These are phyloP conservation scores for Scleropages formosus DNA, from an alignment of 2,797 vertebrate species.

Conservation along the genomic window DNA sequence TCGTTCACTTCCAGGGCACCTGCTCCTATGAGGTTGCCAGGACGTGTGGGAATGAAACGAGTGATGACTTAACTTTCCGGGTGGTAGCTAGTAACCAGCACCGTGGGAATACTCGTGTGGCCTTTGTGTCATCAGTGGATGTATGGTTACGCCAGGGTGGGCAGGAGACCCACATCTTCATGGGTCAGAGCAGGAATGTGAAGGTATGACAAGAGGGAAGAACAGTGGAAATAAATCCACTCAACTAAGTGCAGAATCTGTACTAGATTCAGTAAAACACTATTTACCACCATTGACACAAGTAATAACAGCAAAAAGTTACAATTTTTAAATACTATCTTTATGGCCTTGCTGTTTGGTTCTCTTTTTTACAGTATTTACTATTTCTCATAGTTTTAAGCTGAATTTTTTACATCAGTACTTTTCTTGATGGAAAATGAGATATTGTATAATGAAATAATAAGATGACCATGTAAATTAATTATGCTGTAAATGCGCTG, in stretches of 20 bases:
- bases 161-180: slow-evolving; percentile 40
- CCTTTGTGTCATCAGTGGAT: slow-evolving; percentile 61
- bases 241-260: too few relatives aligned
- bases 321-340: too few relatives aligned
- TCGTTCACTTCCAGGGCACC: slow-evolving; percentile 68
- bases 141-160: slow-evolving; percentile 47
- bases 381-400: too few relatives aligned
- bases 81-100: slow-evolving; percentile 59
- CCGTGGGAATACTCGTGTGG: slow-evolving; percentile 55
- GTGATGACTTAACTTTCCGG: slow-evolving; percentile 46
- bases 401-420: too few relatives aligned
- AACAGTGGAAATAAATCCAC: too few relatives aligned
- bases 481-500: background rate
- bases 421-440: too few relatives aligned
- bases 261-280: too few relatives aligned
- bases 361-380: too few relatives aligned
- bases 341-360: too few relatives aligned
- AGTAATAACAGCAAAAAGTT: too few relatives aligned
- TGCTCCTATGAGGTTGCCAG: slow-evolving; percentile 67
- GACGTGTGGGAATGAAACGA: slow-evolving; percentile 39
- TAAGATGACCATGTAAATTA: background rate
- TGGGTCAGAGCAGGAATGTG: slow-evolving; percentile 54
- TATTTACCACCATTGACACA: too few relatives aligned
- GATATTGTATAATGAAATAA: too few relatives aligned
- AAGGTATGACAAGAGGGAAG: slow-evolving; percentile 40